A percentile compares a stretch with the other conserved stretches of the same genome.
Conservation (phyloP, 1,140 invertebrate genomes). For the Cotesia vestalis region DNA sequence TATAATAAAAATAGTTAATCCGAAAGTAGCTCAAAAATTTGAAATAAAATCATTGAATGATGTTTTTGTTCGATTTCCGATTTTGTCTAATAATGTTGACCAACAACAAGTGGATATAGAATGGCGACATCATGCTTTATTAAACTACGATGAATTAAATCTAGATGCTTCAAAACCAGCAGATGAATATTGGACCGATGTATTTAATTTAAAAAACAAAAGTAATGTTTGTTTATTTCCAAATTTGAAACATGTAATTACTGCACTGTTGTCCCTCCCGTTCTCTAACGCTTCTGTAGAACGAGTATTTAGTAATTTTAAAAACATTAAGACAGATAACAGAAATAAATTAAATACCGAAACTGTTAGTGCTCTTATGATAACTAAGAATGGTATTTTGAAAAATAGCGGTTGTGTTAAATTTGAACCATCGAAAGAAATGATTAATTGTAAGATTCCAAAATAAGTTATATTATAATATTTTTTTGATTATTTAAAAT, state of each 20-base stretch:
- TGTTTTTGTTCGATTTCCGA: slow-evolving; percentile 34
- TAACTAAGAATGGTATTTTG: neutral
- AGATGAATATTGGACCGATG: no score
- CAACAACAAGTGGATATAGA: slow-evolving; percentile 30
- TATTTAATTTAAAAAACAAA: no score
- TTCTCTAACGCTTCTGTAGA: neutral
- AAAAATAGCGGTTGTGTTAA: neutral
- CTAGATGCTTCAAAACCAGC: no score
- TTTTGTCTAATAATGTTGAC: slow-evolving; percentile 22
- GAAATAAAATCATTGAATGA: slow-evolving; percentile 11
- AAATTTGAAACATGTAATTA: neutral
- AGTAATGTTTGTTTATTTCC: no score
- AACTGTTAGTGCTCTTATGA: neutral
- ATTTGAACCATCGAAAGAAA: neutral
- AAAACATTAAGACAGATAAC: neutral
- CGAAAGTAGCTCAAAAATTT: slow-evolving; percentile 19
- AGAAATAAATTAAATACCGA: slow-evolving; percentile 4
- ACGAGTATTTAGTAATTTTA: neutral
- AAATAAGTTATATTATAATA: no score
- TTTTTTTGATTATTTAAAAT: no score
- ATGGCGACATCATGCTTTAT: slow-evolving; percentile 28
- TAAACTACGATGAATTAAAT: neutral
- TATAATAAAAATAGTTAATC: slow-evolving; percentile 26
- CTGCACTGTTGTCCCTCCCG: neutral
- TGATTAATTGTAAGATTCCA: neutral